Evolutionary conservation across 1,140 invertebrate species (phyloP), one percentile per base, ranked within the genome.

Genomic region (Eubasilissa regina): DNA sequence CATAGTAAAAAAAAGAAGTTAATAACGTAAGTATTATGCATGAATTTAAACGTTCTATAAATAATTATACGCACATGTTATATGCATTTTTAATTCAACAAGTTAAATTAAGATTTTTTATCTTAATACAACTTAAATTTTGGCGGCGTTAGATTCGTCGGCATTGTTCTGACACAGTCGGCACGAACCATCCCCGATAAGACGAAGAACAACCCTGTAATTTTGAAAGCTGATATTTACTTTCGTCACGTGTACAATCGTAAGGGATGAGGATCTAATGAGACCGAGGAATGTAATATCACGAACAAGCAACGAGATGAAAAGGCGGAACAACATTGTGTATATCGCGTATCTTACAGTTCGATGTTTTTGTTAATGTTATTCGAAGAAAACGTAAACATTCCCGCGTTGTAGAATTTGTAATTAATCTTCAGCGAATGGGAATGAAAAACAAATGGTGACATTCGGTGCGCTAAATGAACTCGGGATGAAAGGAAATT

Each of bases 201-300:
- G 66, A 10, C 66, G 15, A 15, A 4, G 45, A 47, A 7, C 12
- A 75, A 60, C 58, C 75, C 62, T 78, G 76, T 75, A 78, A 81
- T 78, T 80, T 75, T 68, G 75, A 51, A 68, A 75, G 72, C 75
- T 64, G 79, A 77, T 80, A 73, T 80, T 72, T 80, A 45, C 79
- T 80, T 77, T 80, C 74, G 73, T 80, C 75, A 80, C 79, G 76
- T 77, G 35, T 73, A 70, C 13, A 77, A 10, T 73, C n/a, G 79
- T 70, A 44, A 48, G 21, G n/a, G 35, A 47, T 15, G 79, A 76
- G 75, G 70, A 81, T 73, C 73, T 78, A 78, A 81, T 75, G 80
- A 81, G 77, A 81, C 80, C 80, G 25, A 74, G 62, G 80, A 81
- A 81, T 81, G 76, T 81, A 78, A 78, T 78, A 78, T 78, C 75